Conservation (phyloP, 2,888 invertebrate genomes). For the Drosophila merina region DNA sequence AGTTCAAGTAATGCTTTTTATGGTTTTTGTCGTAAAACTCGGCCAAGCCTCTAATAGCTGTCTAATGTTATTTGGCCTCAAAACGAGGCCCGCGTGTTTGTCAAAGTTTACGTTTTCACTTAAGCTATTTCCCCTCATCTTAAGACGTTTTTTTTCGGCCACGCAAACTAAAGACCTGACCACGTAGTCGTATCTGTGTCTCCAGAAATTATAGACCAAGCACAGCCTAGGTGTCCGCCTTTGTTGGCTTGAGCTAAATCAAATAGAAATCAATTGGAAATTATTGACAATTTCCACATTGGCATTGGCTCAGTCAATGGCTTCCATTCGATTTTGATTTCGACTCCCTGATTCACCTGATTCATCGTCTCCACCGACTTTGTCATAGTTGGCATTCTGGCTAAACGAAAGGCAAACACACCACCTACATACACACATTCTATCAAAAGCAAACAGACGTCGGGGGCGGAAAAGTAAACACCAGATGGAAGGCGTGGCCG, state of each 20-base stretch:
- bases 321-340: constrained; percentile 50
- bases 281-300: constrained; percentile 82
- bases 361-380: constrained; percentile 31
- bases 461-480: constrained; percentile 63
- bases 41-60: constrained; percentile 73
- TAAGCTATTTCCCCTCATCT: constrained; percentile 25
- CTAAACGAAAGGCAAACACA: constrained; percentile 75
- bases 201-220: constrained; percentile 46
- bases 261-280: constrained; percentile 83
- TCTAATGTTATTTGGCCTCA: constrained; percentile 68
- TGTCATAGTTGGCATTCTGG: constrained; percentile 65
- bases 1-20: constrained; percentile 70
- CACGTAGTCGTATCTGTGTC: constrained; percentile 19
- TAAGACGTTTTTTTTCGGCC: constrained; percentile 7
- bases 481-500: constrained; percentile 20
- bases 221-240: constrained; percentile 29
- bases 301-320: constrained; percentile 74
- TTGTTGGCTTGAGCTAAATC: constrained; percentile 67
- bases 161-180: constrained; percentile 15
- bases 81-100: constrained; percentile 40
- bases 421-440: constrained; percentile 17
- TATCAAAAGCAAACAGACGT: constrained; percentile 49
- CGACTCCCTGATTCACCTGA: constrained; percentile 17
- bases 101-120: constrained; percentile 62
- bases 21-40: constrained; percentile 68